Evolutionary conservation across 2,888 invertebrate species (phyloP).

Genomic region (Thalpophila matura): DNA sequence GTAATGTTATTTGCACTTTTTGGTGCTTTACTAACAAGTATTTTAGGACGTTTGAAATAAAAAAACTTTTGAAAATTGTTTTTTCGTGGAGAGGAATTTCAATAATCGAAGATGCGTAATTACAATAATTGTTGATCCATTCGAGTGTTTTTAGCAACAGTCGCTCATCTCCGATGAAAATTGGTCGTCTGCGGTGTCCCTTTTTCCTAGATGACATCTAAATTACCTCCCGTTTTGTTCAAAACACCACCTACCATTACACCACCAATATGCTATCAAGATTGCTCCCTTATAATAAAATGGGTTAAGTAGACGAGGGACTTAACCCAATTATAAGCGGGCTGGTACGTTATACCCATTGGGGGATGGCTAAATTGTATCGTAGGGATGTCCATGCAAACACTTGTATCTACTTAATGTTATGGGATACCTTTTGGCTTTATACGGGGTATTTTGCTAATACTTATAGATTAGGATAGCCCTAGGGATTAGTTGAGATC

Average conservation of each 20-base stretch:
- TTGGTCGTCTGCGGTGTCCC: no score
- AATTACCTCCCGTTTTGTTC: neutral
- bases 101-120: no score
- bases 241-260: slow-evolving; percentile 4
- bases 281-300: slow-evolving; percentile 40
- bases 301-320: slow-evolving; percentile 44
- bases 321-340: slow-evolving; percentile 48
- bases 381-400: slow-evolving; percentile 31
- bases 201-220: neutral
- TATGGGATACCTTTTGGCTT: slow-evolving; percentile 43
- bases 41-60: no score
- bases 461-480: slow-evolving; percentile 48
- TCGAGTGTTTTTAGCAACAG: no score
- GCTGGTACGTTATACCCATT: slow-evolving; percentile 17
- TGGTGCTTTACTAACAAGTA: no score
- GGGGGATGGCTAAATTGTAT: slow-evolving; percentile 46
- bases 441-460: slow-evolving; percentile 32
- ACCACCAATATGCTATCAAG: slow-evolving; percentile 21
- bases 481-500: slow-evolving; percentile 11
- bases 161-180: no score
- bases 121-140: neutral
- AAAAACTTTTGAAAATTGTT: no score
- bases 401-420: slow-evolving; percentile 40
- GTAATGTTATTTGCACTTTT: neutral
- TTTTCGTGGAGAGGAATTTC: no score